Conservation (phyloP, 2,888 invertebrate genomes). For the Oxystoma pomonae region DNA sequence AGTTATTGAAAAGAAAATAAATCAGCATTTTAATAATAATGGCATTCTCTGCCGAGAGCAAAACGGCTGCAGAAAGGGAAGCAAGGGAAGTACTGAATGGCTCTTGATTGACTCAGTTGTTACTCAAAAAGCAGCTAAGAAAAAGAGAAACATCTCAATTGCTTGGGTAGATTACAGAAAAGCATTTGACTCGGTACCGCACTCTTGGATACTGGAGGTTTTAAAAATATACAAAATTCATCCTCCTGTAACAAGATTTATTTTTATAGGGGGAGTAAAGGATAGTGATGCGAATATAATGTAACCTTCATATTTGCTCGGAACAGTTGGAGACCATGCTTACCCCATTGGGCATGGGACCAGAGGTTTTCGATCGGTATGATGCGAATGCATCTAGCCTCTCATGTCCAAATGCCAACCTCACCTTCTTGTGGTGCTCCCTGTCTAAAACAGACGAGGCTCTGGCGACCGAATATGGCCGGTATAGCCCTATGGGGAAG, state of each 20-base stretch:
- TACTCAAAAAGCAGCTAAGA: background rate
- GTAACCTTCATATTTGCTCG: too few species aligned
- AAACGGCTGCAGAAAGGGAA: conserved; percentile 4
- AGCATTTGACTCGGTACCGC: conserved; percentile 9
- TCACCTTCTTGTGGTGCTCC: too few species aligned
- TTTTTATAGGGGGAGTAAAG: too few species aligned
- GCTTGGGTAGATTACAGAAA: conserved; percentile 8
- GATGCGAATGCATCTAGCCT: too few species aligned
- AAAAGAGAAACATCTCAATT: conserved; percentile 4
- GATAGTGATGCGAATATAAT: too few species aligned
- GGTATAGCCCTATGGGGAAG: too few species aligned
- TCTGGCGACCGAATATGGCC: too few species aligned
- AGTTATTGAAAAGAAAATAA: conserved; percentile 2
- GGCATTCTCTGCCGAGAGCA: background rate
- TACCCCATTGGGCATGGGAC: too few species aligned
- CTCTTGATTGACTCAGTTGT: conserved; percentile 4
- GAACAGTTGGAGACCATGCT: too few species aligned
- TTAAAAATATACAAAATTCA: conserved; percentile 1
- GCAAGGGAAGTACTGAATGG: background rate
- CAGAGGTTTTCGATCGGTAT: too few species aligned
- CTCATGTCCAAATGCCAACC: too few species aligned
- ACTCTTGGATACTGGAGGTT: conserved; percentile 2
- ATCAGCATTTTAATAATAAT: background rate
- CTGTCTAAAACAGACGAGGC: too few species aligned
- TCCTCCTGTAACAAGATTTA: background rate